Conservation (phyloP, 2,797 vertebrate genomes). For the Pangasius larnaudii region DNA sequence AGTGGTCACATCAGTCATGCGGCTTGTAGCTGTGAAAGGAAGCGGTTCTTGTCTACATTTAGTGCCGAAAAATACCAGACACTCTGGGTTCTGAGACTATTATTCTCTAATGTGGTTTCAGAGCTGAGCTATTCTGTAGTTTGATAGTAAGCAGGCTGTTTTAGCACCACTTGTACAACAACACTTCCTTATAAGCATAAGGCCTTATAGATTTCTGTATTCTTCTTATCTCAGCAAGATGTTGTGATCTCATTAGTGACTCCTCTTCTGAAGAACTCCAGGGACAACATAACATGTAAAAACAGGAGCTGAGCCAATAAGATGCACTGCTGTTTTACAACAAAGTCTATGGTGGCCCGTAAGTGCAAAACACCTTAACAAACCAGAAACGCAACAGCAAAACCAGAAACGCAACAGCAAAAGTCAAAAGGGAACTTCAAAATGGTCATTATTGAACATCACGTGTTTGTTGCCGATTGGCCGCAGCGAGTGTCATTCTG, state of each 20-base stretch:
- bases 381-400: no score
- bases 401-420: background rate
- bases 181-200: constrained; percentile 46
- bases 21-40: constrained; percentile 15
- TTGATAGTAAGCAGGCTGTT: constrained; percentile 55
- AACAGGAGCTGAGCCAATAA: background rate
- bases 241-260: constrained; percentile 30
- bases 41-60: constrained; percentile 12
- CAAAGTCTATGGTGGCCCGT: background rate
- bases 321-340: background rate
- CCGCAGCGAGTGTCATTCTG: background rate
- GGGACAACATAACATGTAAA: constrained; percentile 9
- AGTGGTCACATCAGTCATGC: background rate
- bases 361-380: background rate
- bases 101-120: constrained; percentile 48
- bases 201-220: constrained; percentile 43
- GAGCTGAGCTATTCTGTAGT: constrained; percentile 43
- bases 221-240: constrained; percentile 18
- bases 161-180: constrained; percentile 44
- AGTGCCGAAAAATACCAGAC: constrained; percentile 15
- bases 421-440: background rate
- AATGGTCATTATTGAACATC: background rate
- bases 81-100: constrained; percentile 7
- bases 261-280: constrained; percentile 33
- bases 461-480: background rate